Percentiles rank a stretch among this genome's conserved stretches.
phyloP scores from a whole-genome alignment of 2,113 vertebrate genomes.

The Dicerorhinus sumatrensis region DNA sequence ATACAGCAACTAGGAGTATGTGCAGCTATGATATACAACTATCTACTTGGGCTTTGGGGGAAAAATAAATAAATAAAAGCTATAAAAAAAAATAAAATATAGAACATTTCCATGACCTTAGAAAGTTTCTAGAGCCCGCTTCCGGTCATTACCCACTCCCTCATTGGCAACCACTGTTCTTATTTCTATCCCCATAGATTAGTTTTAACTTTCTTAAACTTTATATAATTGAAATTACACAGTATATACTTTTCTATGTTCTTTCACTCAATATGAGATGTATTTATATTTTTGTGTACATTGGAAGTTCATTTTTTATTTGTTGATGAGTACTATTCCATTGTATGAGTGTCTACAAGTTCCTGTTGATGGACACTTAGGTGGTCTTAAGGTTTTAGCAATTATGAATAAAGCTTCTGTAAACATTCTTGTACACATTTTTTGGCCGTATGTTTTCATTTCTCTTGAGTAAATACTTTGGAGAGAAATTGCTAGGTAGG shows the following conservation, averaged over 20 bases:
- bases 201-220: conserved; percentile 2
- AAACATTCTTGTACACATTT: neutral
- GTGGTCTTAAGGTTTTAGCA: neutral
- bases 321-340: neutral
- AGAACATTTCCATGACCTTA: neutral
- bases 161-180: neutral
- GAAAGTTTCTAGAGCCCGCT: neutral
- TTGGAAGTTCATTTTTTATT: neutral
- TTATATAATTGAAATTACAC: neutral
- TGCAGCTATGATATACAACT: too few relatives aligned
- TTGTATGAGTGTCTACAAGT: neutral
- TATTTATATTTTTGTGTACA: neutral
- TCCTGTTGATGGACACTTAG: neutral
- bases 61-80: too few relatives aligned
- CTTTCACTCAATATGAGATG: neutral
- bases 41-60: too few relatives aligned
- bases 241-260: neutral
- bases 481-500: neutral
- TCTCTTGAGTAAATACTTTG: neutral
- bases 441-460: neutral
- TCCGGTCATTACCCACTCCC: neutral
- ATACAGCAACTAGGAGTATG: too few relatives aligned
- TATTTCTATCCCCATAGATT: neutral
- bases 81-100: too few relatives aligned
- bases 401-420: neutral